Percentiles rank a stretch among this genome's conserved stretches.
Conservation (phyloP, 1,140 invertebrate genomes). For the Heliconius hewitsoni region DNA sequence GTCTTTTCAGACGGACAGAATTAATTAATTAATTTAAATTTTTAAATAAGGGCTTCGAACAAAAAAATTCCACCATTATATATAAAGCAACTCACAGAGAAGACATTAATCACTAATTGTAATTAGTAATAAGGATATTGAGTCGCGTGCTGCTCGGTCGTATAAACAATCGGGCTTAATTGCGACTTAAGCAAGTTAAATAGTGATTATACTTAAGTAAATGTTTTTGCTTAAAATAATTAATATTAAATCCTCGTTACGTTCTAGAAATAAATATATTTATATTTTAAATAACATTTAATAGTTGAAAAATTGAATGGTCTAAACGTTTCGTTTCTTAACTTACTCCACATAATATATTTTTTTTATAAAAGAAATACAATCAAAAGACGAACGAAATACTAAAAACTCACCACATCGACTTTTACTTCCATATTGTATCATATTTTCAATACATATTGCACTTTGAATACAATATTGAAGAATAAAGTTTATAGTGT, state of each 20-base stretch:
- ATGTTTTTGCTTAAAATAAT: too few relatives aligned
- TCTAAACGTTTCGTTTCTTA: too few relatives aligned
- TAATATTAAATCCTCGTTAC: too few relatives aligned
- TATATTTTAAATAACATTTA: too few relatives aligned
- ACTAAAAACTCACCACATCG: conserved; percentile 59
- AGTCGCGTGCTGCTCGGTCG: conserved; percentile 18
- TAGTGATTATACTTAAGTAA: conserved; percentile 9
- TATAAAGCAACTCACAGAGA: neutral
- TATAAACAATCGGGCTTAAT: conserved; percentile 27
- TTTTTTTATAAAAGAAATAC: neutral
- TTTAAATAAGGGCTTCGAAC: too few relatives aligned
- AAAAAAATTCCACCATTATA: neutral
- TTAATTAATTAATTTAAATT: too few relatives aligned
- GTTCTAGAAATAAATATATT: too few relatives aligned
- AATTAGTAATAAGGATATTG: conserved; percentile 20
- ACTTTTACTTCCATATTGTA: conserved; percentile 66
- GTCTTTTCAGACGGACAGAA: too few relatives aligned
- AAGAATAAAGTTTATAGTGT: neutral
- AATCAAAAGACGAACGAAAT: neutral
- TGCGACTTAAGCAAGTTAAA: conserved; percentile 11
- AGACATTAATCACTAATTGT: neutral
- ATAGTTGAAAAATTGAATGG: too few relatives aligned
- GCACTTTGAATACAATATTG: neutral
- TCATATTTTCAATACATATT: conserved; percentile 28
- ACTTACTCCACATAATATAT: too few relatives aligned